Conservation (phyloP, 1,140 invertebrate genomes). For the Neoseiulus cucumeris region DNA sequence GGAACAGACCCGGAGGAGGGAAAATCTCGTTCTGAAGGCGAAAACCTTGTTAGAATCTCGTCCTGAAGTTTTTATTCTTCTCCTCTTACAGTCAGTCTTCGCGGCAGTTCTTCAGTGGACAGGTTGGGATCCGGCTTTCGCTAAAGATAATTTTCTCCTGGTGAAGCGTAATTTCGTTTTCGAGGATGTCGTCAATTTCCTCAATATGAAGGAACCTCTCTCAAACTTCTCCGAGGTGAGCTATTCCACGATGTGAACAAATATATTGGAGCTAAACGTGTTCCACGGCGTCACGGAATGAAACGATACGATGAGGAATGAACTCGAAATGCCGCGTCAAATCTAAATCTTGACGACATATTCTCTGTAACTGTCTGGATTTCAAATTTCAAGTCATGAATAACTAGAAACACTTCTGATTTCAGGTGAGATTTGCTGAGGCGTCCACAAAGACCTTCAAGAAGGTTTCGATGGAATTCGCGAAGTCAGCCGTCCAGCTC, state of each 20-base stretch:
- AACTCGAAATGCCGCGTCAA: too few relatives aligned
- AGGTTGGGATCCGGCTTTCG: conserved; percentile 52
- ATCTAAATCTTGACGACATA: too few relatives aligned
- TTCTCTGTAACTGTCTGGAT: too few relatives aligned
- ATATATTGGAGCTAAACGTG: too few relatives aligned
- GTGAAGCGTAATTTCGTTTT: conserved; percentile 36
- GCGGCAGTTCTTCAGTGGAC: conserved; percentile 49
- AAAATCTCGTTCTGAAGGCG: too few relatives aligned
- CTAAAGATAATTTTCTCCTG: conserved; percentile 57
- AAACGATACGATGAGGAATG: too few relatives aligned
- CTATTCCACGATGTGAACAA: not conserved
- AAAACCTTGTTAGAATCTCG: not conserved
- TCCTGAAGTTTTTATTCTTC: not conserved
- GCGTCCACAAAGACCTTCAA: not conserved
- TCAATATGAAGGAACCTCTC: not conserved
- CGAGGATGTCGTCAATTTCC: conserved; percentile 27
- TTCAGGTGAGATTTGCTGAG: not conserved
- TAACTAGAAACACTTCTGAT: too few relatives aligned
- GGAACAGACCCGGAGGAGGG: too few relatives aligned
- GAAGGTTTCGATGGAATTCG: not conserved
- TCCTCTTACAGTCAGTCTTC: conserved; percentile 37
- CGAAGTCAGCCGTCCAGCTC: not conserved
- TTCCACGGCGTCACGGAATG: too few relatives aligned
- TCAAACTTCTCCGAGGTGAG: not conserved
- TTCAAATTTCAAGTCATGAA: too few relatives aligned